phyloP scores from a whole-genome alignment of 1,140 invertebrate genomes.

The Portunus trituberculatus region DNA sequence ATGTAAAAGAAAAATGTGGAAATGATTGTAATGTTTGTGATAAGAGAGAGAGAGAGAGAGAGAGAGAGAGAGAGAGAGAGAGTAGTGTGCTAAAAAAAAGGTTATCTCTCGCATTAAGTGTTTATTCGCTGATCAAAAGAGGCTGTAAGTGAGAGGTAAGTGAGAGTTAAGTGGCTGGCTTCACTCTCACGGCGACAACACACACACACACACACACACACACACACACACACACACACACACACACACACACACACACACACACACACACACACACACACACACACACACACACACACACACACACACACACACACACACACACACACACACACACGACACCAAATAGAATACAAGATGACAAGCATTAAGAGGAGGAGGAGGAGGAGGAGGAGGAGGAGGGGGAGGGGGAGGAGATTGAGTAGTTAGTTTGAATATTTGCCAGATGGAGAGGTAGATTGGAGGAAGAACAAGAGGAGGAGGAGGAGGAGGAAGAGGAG shows the following conservation, averaged over 20 bases:
- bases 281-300: constrained; percentile 40
- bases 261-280: constrained; percentile 43
- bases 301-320: constrained; percentile 43
- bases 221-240: constrained; percentile 37
- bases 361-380: constrained; percentile 30
- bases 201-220: constrained; percentile 44
- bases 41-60: neutral
- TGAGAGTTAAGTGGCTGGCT: neutral
- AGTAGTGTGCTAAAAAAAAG: neutral
- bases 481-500: neutral
- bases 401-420: neutral
- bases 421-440: neutral
- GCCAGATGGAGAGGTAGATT: too few species aligned
- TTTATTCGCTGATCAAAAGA: neutral
- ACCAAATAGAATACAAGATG: constrained; percentile 50
- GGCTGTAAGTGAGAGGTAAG: neutral
- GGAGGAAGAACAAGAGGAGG: neutral
- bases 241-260: constrained; percentile 36
- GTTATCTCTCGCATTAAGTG: neutral
- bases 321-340: constrained; percentile 34
- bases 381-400: neutral
- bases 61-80: neutral
- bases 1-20: neutral
- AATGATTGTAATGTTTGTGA: too few species aligned
- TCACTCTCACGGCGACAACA: neutral